Conservation (phyloP, 1,140 invertebrate species). For the Aleiodes sp. region DNA sequence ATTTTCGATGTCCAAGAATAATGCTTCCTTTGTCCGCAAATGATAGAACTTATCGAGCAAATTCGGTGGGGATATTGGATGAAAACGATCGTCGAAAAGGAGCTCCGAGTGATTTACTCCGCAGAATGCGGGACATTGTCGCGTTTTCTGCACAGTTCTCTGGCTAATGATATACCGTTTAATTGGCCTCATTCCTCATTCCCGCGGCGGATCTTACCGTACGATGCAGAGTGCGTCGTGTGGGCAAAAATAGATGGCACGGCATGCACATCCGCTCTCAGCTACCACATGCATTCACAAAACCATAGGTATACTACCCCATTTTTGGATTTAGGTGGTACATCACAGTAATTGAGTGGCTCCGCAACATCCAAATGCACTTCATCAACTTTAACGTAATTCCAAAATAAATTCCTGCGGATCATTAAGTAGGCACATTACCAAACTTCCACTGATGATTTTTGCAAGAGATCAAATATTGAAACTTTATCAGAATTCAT, state of each 20-base stretch:
- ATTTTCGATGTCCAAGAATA: too few relatives aligned
- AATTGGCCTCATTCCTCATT: slow-evolving; percentile 63
- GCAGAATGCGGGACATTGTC: slow-evolving; percentile 53
- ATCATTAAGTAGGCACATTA: not conserved
- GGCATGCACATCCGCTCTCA: slow-evolving; percentile 17
- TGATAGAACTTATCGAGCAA: not conserved
- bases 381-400: too few relatives aligned
- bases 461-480: too few relatives aligned
- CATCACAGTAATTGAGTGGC: too few relatives aligned
- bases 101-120: slow-evolving; percentile 54
- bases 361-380: too few relatives aligned
- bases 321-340: not conserved
- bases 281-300: not conserved
- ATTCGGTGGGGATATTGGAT: slow-evolving; percentile 3
- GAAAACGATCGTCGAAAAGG: slow-evolving; percentile 31
- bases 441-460: too few relatives aligned
- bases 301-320: not conserved
- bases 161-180: slow-evolving; percentile 61
- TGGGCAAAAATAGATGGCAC: slow-evolving; percentile 27
- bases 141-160: slow-evolving; percentile 40
- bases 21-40: too few relatives aligned
- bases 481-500: too few relatives aligned
- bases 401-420: slow-evolving; percentile 34
- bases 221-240: slow-evolving; percentile 3
- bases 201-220: slow-evolving; percentile 38